These are phyloP conservation scores for Trogon surrucura DNA, from an alignment of 2,113 vertebrate genomes.

Conservation along the genomic window DNA sequence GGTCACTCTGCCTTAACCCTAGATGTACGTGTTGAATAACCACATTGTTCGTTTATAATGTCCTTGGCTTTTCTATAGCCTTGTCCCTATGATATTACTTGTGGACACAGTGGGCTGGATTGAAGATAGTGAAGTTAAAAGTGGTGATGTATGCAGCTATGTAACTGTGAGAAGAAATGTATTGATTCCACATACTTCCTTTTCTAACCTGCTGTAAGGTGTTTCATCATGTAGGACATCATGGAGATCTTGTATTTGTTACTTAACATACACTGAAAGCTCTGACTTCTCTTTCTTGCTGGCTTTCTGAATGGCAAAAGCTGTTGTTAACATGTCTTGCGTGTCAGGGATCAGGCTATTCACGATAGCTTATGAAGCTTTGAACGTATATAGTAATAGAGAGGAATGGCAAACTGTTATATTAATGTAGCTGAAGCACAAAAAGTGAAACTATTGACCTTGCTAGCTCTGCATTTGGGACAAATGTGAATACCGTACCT, in stretches of 20 bases:
- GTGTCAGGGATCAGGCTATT: constrained; percentile 68
- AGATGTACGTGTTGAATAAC: constrained; percentile 48
- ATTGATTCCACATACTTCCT: constrained; percentile 59
- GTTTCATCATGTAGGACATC: constrained; percentile 65
- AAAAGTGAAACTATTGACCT: constrained; percentile 58
- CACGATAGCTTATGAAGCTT: constrained; percentile 56
- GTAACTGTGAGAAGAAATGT: constrained; percentile 64
- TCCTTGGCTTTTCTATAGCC: constrained; percentile 66
- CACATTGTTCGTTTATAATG: constrained; percentile 56
- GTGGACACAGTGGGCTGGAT: constrained; percentile 60
- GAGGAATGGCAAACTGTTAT: constrained; percentile 44
- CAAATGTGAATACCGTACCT: constrained; percentile 29
- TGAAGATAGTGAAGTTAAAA: constrained; percentile 64
- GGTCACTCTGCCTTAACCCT: constrained; percentile 66
- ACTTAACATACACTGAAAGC: constrained; percentile 66
- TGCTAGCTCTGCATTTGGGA: constrained; percentile 41
- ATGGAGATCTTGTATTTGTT: constrained; percentile 69
- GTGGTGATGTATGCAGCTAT: constrained; percentile 68
- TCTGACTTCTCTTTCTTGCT: constrained; percentile 59
- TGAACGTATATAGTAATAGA: constrained; percentile 46
- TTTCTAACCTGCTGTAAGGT: constrained; percentile 63
- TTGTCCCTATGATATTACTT: constrained; percentile 49
- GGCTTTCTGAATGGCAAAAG: constrained; percentile 57
- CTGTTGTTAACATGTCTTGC: constrained; percentile 65
- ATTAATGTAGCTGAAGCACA: constrained; percentile 42